These are phyloP conservation scores for Sebastes vulpes DNA, from an alignment of 2,797 vertebrate species.

Conservation along the genomic window DNA sequence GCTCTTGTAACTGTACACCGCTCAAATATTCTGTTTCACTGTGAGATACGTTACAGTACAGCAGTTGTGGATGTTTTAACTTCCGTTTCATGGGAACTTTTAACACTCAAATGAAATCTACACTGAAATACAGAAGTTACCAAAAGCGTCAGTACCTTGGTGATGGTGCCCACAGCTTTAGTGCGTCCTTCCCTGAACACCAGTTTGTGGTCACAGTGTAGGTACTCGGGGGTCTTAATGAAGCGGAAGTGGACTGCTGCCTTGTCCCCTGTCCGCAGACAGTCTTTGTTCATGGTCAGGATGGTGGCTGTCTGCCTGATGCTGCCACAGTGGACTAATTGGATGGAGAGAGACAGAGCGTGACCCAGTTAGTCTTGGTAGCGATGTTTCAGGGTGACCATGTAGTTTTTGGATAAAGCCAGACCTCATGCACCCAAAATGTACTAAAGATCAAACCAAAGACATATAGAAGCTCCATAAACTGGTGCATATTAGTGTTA, in stretches of 20 bases:
- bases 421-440: not conserved
- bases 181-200: slow-evolving; percentile 97
- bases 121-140: not conserved
- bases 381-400: not conserved
- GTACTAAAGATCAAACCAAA: not conserved
- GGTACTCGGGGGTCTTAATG: slow-evolving; percentile 96
- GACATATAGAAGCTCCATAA: not conserved
- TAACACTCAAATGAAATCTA: not conserved
- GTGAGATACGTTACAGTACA: too few relatives aligned
- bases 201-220: slow-evolving; percentile 94
- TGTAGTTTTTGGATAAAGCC: not conserved
- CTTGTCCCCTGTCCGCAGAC: slow-evolving; percentile 95
- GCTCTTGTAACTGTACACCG: too few relatives aligned
- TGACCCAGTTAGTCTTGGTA: not conserved
- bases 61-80: too few relatives aligned
- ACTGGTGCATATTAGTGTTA: not conserved
- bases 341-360: not conserved
- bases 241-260: slow-evolving; percentile 97
- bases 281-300: slow-evolving; percentile 96
- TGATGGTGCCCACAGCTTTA: slow-evolving; percentile 96
- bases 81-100: too few relatives aligned
- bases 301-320: slow-evolving; percentile 98
- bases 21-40: too few relatives aligned
- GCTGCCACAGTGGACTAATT: slow-evolving; percentile 90
- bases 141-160: slow-evolving; percentile 85